Percentiles rank a stretch among this genome's conserved stretches.
These are phyloP conservation scores for Cosmia trapezina DNA, from an alignment of 2,888 invertebrate species.

Conservation along the genomic window DNA sequence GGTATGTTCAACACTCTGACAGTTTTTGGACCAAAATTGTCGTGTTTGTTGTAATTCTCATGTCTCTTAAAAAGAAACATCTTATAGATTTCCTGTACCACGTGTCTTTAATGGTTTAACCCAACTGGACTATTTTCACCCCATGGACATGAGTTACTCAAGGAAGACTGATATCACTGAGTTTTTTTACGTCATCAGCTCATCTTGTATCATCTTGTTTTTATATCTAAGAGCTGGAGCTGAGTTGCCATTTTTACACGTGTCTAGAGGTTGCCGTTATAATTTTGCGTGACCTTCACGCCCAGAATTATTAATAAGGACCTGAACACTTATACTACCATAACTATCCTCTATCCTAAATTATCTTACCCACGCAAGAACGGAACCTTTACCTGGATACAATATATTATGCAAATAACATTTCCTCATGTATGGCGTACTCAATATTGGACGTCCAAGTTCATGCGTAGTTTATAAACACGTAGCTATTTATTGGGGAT, in stretches of 20 bases:
- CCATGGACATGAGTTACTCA: neutral
- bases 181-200: neutral
- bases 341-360: conserved; percentile 1
- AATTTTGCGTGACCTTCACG: neutral
- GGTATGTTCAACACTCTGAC: neutral
- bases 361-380: conserved; percentile 4
- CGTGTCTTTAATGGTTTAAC: neutral
- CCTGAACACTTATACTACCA: neutral
- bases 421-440: conserved; percentile 26
- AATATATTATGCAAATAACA: conserved; percentile 46
- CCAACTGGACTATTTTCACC: neutral
- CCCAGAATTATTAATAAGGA: conserved; percentile 12
- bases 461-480: conserved; percentile 26
- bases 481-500: conserved; percentile 20
- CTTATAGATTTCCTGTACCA: neutral
- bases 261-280: neutral
- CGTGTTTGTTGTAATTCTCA: neutral
- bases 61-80: neutral
- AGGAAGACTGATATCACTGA: neutral
- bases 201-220: neutral
- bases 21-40: neutral
- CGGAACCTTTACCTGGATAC: conserved; percentile 15
- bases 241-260: neutral
- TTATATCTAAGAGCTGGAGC: no score
- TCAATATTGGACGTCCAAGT: conserved; percentile 12